Conservation (phyloP, 2,888 invertebrate species). For the Troides helena region DNA sequence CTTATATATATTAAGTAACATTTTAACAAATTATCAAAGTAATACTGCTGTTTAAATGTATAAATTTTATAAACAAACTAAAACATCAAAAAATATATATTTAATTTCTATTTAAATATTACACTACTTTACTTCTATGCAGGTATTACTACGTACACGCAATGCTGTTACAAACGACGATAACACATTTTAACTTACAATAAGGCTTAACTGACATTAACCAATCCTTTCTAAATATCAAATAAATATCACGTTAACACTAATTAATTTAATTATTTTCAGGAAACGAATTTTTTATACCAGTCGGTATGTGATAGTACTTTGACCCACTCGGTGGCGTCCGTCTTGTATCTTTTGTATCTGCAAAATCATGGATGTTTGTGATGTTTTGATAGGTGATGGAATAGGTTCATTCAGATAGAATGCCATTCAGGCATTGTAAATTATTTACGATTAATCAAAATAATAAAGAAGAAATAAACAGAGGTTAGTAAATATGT, state of each 20-base stretch:
- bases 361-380: constrained; percentile 40
- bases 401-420: background rate
- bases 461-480: background rate
- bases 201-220: background rate
- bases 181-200: background rate
- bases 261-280: background rate
- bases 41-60: too few relatives aligned
- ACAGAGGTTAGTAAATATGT: too few relatives aligned
- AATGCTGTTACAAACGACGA: background rate
- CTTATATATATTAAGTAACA: too few relatives aligned
- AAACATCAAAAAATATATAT: too few relatives aligned
- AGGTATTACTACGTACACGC: background rate
- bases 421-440: background rate
- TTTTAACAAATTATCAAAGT: too few relatives aligned
- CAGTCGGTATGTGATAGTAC: constrained; percentile 49
- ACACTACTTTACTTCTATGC: background rate
- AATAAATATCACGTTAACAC: background rate
- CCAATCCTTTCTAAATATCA: background rate
- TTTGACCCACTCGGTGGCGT: constrained; percentile 66
- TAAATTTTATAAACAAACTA: too few relatives aligned
- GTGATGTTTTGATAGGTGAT: background rate
- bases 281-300: constrained; percentile 37
- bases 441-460: background rate
- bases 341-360: constrained; percentile 63
- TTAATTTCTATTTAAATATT: background rate